Percentiles rank a stretch among this genome's conserved stretches.
These are phyloP conservation scores for Centropristis striata DNA, from an alignment of 2,113 vertebrate genomes.

Conservation along the genomic window DNA sequence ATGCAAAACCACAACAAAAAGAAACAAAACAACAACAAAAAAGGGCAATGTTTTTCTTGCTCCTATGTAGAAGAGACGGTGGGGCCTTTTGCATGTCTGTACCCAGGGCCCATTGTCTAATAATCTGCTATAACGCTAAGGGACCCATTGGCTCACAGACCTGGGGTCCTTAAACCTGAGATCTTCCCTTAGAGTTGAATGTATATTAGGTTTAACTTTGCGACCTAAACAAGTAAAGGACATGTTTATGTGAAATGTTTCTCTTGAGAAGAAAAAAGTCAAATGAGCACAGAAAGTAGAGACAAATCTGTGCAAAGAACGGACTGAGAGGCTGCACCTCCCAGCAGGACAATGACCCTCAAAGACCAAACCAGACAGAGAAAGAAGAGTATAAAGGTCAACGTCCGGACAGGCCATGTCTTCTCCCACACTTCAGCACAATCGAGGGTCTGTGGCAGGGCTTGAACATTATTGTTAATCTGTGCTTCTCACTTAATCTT, in stretches of 20 bases:
- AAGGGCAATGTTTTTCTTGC: too few relatives aligned
- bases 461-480: not conserved
- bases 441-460: not conserved
- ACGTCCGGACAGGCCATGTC: constrained; percentile 7
- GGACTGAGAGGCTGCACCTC: not conserved
- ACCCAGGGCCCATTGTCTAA: too few relatives aligned
- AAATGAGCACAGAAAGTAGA: not conserved
- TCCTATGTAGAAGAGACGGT: too few relatives aligned
- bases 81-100: too few relatives aligned
- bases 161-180: too few relatives aligned
- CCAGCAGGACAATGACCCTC: constrained; percentile 16
- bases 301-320: not conserved
- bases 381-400: constrained; percentile 8
- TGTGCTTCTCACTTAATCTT: not conserved
- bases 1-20: too few relatives aligned
- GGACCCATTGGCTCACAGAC: too few relatives aligned
- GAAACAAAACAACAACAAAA: too few relatives aligned
- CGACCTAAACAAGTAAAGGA: not conserved
- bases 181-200: too few relatives aligned
- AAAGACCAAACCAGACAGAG: constrained; percentile 1
- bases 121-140: too few relatives aligned
- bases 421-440: constrained; percentile 29
- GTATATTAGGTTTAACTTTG: not conserved
- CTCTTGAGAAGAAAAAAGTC: not conserved
- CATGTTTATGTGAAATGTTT: not conserved